Evolutionary conservation across 2,113 vertebrate species (phyloP).

Genomic region (Myotis yumanensis): DNA sequence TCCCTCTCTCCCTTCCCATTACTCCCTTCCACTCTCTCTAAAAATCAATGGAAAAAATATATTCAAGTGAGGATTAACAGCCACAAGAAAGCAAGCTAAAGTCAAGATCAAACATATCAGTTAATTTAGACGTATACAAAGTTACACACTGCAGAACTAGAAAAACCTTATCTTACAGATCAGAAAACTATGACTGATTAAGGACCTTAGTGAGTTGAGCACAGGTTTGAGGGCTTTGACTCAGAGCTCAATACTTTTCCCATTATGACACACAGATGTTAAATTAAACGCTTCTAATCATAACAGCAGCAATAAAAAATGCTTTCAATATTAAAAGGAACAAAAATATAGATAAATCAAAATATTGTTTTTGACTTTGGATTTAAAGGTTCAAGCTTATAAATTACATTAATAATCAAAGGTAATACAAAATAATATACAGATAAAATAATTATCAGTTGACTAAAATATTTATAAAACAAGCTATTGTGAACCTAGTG

Average conservation of each 20-base stretch:
- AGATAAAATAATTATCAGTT: neutral
- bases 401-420: conserved; percentile 36
- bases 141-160: neutral
- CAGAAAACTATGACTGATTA: conserved; percentile 6
- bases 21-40: too few relatives aligned
- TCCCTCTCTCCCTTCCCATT: too few relatives aligned
- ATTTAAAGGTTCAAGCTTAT: neutral
- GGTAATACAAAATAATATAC: neutral
- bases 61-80: too few relatives aligned
- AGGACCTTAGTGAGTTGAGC: neutral
- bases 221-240: conserved; percentile 7
- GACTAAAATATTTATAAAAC: neutral
- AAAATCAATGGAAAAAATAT: too few relatives aligned
- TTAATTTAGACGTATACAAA: neutral
- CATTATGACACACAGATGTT: neutral
- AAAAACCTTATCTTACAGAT: conserved; percentile 12
- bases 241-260: conserved; percentile 12
- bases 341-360: neutral
- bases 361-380: neutral
- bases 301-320: conserved; percentile 27
- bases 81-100: neutral
- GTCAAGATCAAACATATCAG: neutral
- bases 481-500: neutral
- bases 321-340: neutral
- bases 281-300: neutral